Evolutionary conservation across 1,140 invertebrate genomes (phyloP), one percentile per base, ranked within the genome.

Genomic region (Cyclargus thomasi): DNA sequence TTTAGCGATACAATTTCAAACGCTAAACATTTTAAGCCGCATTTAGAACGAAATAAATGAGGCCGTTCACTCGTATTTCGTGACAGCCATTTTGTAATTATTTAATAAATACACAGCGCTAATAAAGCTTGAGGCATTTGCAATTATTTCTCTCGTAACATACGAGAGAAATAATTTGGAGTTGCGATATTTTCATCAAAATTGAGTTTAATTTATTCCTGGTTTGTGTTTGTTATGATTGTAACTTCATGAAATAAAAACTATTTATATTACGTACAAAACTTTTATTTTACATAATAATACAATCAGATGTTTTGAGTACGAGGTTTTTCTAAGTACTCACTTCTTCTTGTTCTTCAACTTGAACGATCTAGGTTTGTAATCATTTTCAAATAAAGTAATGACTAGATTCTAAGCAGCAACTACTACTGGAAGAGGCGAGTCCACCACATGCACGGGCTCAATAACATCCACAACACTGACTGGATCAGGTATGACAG

Each of bases 401-500:
- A 29, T 29, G 0, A 29, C 29, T 3, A 29, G 39, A 47, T 7
- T 47, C 39, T 47, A 47, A 7, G 39, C 14, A 47, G 39, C 14
- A 16, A 47, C 39, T 16, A 47, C 14, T 16, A 47, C 39, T 47
- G 39, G 29, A 4, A 29, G 29, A 8, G 29, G 29, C 1, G 29
- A 29, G 29, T 29, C 29, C 10, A 64, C n/a, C 4, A 64, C 63
- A 39, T 36, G 63, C 21, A 53, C 47, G 8, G 64, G 64, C n/a
- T 17, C 22, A 65, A 65, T 65, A n/a, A 55, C 47, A n/a, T 65
- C 64, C 22, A 65, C 47, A 47, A 65, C 47, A 65, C n/a, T 65
- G 8, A 70, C 64, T 23, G 69, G 67, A 18, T 63, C 64, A 63
- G 72, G 65, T 3, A 55, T 53, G 10, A 67, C 62, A 62, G 62